phyloP scores from a whole-genome alignment of 2,113 vertebrate species.

The Pavo muticus region DNA sequence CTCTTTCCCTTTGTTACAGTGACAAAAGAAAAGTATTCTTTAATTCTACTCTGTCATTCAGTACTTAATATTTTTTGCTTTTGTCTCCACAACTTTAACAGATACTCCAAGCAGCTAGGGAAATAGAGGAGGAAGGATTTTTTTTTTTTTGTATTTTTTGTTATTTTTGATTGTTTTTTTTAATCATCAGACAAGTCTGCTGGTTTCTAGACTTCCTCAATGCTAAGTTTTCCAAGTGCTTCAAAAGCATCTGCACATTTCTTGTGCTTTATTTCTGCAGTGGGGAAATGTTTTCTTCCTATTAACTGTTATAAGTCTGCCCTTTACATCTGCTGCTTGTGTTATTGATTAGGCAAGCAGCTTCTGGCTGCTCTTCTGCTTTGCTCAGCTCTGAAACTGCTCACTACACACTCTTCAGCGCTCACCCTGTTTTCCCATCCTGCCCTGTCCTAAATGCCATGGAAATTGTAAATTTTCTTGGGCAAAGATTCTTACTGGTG shows the following conservation, averaged over 20 bases:
- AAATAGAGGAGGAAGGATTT: not conserved
- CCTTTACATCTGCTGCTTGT: not conserved
- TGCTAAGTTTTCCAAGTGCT: not conserved
- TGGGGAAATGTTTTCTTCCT: not conserved
- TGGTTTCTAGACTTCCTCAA: not conserved
- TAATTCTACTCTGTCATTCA: not conserved
- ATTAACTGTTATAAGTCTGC: not conserved
- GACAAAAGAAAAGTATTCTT: not conserved
- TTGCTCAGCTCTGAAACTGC: not conserved
- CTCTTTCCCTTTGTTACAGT: not conserved
- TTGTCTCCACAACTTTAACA: not conserved
- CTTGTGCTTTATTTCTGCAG: not conserved
- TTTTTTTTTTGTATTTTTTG: not conserved
- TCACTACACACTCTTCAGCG: not conserved
- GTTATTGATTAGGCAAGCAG: not conserved
- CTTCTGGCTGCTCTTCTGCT: not conserved
- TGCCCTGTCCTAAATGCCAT: rapidly evolving
- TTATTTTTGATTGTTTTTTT: not conserved
- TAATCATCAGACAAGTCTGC: not conserved
- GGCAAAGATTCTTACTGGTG: not conserved
- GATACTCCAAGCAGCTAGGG: not conserved
- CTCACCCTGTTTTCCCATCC: not conserved
- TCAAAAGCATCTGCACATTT: not conserved
- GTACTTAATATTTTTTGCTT: not conserved
- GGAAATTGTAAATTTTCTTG: not conserved